These are phyloP conservation scores for Ptyas mucosa DNA, from an alignment of 2,113 vertebrate species.

Conservation along the genomic window DNA sequence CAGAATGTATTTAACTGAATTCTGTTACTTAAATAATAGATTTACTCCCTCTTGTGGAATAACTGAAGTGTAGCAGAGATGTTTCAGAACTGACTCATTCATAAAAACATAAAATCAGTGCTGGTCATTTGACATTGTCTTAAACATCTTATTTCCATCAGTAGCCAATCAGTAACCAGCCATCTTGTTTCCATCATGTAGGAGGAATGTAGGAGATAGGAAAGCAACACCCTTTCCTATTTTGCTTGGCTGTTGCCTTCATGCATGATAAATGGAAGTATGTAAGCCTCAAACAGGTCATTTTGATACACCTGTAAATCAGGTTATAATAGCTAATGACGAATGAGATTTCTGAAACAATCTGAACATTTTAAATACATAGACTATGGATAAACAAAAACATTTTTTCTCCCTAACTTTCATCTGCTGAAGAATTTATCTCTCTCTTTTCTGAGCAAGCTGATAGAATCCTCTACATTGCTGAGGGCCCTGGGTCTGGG, in stretches of 20 bases:
- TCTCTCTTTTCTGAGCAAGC: neutral
- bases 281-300: neutral
- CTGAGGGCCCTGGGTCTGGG: neutral
- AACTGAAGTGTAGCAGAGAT: neutral
- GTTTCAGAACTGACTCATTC: neutral
- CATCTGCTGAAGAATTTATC: neutral
- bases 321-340: neutral
- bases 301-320: neutral
- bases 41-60: slow-evolving; percentile 17
- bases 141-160: neutral
- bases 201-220: neutral
- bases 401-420: neutral
- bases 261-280: no score
- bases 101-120: neutral
- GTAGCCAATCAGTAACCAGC: neutral
- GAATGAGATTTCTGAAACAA: neutral
- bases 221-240: neutral
- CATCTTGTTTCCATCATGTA: neutral
- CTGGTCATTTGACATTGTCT: neutral
- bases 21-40: neutral
- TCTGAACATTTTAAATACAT: neutral
- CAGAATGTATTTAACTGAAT: neutral
- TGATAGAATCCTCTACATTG: neutral
- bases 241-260: neutral
- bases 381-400: neutral